Percentiles rank a stretch among this genome's conserved stretches.
Conservation (phyloP, 2,113 vertebrate species). For the Dromiciops gliroides region DNA sequence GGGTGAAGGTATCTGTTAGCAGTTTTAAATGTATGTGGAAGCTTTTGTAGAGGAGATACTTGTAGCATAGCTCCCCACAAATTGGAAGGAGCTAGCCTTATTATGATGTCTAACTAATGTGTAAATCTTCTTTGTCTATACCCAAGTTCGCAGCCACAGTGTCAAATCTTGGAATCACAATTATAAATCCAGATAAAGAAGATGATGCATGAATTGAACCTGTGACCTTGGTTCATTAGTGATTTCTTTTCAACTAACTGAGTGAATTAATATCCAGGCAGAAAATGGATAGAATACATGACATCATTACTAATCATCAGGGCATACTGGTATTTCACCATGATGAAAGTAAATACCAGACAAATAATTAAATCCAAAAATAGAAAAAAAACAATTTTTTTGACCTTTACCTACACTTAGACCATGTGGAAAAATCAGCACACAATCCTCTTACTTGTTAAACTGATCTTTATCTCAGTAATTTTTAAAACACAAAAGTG, state of each 20-base stretch:
- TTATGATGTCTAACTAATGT: slow-evolving; percentile 66
- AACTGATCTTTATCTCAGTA: slow-evolving; percentile 51
- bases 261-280: slow-evolving; percentile 46
- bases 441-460: slow-evolving; percentile 58
- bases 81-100: slow-evolving; percentile 59
- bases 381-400: slow-evolving; percentile 24
- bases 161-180: slow-evolving; percentile 60
- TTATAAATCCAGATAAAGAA: slow-evolving; percentile 66
- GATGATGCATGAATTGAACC: slow-evolving; percentile 57
- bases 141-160: background rate
- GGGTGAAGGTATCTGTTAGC: slow-evolving; percentile 25
- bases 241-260: slow-evolving; percentile 61
- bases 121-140: slow-evolving; percentile 23
- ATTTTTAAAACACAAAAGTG: slow-evolving; percentile 70
- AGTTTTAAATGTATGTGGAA: slow-evolving; percentile 40
- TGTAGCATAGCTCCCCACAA: slow-evolving; percentile 36
- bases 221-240: slow-evolving; percentile 68
- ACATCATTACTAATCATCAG: slow-evolving; percentile 54
- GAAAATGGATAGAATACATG: slow-evolving; percentile 9
- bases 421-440: slow-evolving; percentile 4
- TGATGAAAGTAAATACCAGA: slow-evolving; percentile 49
- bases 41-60: slow-evolving; percentile 50
- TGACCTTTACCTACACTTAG: background rate
- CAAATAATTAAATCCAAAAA: slow-evolving; percentile 40
- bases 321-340: slow-evolving; percentile 22